phyloP scores from a whole-genome alignment of 1,140 invertebrate genomes.

The Leptestheria dahalacensis region DNA sequence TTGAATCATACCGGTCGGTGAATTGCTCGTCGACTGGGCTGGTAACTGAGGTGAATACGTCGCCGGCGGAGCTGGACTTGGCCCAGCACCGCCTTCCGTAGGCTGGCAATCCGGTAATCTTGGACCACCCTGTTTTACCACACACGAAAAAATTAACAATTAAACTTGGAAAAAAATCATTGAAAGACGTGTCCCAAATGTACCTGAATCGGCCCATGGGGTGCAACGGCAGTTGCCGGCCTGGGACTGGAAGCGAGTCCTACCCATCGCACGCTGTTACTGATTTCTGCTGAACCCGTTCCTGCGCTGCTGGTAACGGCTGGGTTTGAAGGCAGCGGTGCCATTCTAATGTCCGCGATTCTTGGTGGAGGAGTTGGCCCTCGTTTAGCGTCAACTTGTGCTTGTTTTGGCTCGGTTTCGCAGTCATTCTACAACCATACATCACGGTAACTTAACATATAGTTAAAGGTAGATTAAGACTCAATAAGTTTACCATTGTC shows the following conservation, averaged over 20 bases:
- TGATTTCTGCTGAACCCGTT: neutral
- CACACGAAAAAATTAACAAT: neutral
- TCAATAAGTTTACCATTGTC: no score
- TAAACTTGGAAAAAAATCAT: neutral
- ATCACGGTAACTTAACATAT: no score
- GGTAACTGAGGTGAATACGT: conserved; percentile 9
- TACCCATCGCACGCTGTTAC: conserved; percentile 8
- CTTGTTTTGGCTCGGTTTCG: no score
- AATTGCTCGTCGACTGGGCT: neutral
- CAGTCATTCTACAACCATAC: no score
- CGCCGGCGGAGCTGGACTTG: conserved; percentile 11
- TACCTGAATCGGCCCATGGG: conserved; percentile 9
- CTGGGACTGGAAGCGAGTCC: conserved; percentile 10
- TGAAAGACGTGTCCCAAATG: neutral
- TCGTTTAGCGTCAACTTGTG: no score
- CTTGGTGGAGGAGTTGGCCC: no score
- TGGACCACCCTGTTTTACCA: conserved; percentile 9
- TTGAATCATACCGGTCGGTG: neutral
- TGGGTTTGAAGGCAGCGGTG: no score
- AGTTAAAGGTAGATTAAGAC: no score
- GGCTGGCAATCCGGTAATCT: conserved; percentile 14
- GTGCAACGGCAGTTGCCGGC: conserved; percentile 15
- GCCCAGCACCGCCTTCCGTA: conserved; percentile 7
- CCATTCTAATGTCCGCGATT: no score
- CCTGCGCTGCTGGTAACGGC: neutral